Evolutionary conservation across 2,113 vertebrate species (phyloP), one percentile per base, ranked within the genome.

Genomic region (Boleophthalmus pectinirostris): DNA sequence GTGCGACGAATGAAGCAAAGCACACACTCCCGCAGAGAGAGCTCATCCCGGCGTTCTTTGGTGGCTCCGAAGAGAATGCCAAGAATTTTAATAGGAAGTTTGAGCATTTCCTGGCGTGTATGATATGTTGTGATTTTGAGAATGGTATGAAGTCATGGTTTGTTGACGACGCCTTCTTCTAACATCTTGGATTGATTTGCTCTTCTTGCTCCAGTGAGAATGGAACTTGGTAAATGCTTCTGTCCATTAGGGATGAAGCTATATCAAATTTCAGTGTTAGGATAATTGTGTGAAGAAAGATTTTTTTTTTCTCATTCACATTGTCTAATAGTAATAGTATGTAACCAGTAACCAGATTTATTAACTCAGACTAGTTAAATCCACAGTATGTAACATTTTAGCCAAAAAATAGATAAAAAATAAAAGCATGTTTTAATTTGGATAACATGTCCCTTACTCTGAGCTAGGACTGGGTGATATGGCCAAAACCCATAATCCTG

Each of bases 161-260:
- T 68, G 75, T 79, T 85, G 83, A 85, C 76, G 80, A n/a, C 58
- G 25, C 58, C 16, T 14, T 3, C 43, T 66, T 66, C 21, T 23
- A 66, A 66, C 64, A 33, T 66, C 38, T 47, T 23, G 43, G 33
- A 21, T 66, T 45, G 35, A 12, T 66, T 45, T 24, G 13, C 21
- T 24, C 12, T 15, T 47, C 25, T 9, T 68, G 56, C 38, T 16
- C 67, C 45, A 1, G 15, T 74, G 53, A 53, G 77, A 86, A 78
- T 77, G 73, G 77, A 72, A 64, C 76, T 81, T 6, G 18, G 69
- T 85, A 73, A 87, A 83, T 82, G 77, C 75, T 23, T 80, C 88
- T 90, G 88, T 82, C 81, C 89, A 84, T 82, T 89, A 43, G 38
- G 38, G 38, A 43, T 43, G 38, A 10, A 10, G 10, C 38, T 10